phyloP scores from a whole-genome alignment of 2,797 vertebrate genomes.

The Silurus aristotelis region DNA sequence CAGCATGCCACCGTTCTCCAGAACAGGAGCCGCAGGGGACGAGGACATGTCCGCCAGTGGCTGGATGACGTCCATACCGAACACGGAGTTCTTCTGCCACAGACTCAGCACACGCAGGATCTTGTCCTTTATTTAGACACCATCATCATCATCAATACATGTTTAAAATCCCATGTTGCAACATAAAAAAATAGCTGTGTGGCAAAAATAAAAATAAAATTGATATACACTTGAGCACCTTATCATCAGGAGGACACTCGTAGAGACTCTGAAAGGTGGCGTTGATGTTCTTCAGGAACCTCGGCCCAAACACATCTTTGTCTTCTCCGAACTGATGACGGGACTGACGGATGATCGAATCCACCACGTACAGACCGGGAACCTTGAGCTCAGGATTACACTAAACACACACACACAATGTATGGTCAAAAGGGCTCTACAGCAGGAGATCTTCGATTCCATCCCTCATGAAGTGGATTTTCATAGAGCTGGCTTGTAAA shows the following conservation, averaged over 20 bases:
- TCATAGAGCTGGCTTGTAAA: no score
- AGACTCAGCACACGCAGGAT: conserved; percentile 93
- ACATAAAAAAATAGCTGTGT: not conserved
- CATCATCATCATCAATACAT: not conserved
- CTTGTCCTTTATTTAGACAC: conserved; percentile 79
- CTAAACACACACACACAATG: conserved; percentile 64
- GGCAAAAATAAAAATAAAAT: no score
- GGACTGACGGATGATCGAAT: conserved; percentile 98
- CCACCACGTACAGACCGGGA: conserved; percentile 94
- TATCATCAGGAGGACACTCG: conserved; percentile 91
- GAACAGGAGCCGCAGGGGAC: conserved; percentile 66
- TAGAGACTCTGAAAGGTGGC: conserved; percentile 96
- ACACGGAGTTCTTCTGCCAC: conserved; percentile 98
- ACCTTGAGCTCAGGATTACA: conserved; percentile 97
- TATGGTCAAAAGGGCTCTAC: no score
- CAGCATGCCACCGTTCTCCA: conserved; percentile 69
- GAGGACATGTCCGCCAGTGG: conserved; percentile 93
- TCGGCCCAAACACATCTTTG: conserved; percentile 95
- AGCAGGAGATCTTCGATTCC: no score
- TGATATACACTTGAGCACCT: conserved; percentile 72
- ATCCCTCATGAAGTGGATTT: no score
- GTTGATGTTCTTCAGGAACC: conserved; percentile 94
- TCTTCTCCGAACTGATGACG: conserved; percentile 97
- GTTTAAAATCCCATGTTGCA: no score
- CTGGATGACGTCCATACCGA: conserved; percentile 94